Base-by-base conservation (phyloP, 2,113 vertebrate species). In the Chionodraco myersi region DNA sequence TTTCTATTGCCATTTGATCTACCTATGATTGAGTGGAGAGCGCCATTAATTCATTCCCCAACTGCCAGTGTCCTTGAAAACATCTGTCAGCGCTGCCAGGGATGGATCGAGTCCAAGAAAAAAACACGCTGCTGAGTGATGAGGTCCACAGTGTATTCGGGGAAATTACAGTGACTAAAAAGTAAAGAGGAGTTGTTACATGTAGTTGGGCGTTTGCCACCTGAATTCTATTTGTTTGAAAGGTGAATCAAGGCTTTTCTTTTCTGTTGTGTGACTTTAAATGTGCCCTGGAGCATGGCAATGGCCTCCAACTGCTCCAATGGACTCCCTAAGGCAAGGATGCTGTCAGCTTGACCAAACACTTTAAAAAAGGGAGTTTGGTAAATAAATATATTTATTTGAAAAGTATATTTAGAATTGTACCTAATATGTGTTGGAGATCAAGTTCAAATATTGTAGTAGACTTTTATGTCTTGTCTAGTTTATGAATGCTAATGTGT, bases 1-100 rank as follows among this genome's bases (percentile, higher is more conserved):
- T 82, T 84, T 79, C 63, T 36, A 82, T 80, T 66, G 80, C 53
- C 56, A 34, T 79, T 86, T 87, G 63, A 87, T 87, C 65, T 73
- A 58, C 63, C 66, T 75, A 58, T 80, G 83, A 86, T 86, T 66
- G 66, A 77, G 79, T 51, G 34, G 66, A 73, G 64, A 49, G 57
- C 49, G 14, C 53, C 66, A 60, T 79, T 81, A 78, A 83, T 87
- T 83, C 74, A 73, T 78, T 75, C 52, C 72, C 23, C 52, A 71
- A 56, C 51, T 67, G 65, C 71, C 34, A 53, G 23, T 74, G 77
- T 83, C 74, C 61, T 74, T 86, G 76, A 80, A 86, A 86, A 69
- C 75, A 82, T 82, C 75, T 77, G 36, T 80, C 70, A 68, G 75
- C 16, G 49, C 34, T 71, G 73, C 53, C 56, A 48, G 60, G 23